phyloP scores from a whole-genome alignment of 2,113 vertebrate species.

The Marmota monax region DNA sequence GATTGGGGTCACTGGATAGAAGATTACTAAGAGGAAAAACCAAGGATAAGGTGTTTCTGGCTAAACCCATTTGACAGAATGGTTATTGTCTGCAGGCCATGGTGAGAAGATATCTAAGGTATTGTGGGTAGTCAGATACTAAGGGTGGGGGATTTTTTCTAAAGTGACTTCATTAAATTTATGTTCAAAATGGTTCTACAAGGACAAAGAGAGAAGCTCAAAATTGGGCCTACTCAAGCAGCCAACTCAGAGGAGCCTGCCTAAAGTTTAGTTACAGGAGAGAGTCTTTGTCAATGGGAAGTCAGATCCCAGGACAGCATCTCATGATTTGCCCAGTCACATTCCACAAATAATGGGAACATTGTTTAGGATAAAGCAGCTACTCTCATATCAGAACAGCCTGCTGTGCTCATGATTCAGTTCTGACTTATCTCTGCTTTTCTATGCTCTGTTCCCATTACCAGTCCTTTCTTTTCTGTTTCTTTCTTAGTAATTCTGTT shows the following conservation, averaged over 20 bases:
- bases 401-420: not conserved
- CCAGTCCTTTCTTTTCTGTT: not conserved
- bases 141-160: not conserved
- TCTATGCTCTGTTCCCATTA: not conserved
- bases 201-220: not conserved
- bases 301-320: slow-evolving; percentile 9
- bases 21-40: not conserved
- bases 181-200: not conserved
- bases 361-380: slow-evolving; percentile 56
- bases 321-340: slow-evolving; percentile 51
- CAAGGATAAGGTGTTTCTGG: not conserved
- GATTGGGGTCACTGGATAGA: not conserved
- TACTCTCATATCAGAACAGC: slow-evolving; percentile 14
- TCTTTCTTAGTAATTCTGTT: not conserved
- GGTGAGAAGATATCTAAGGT: not conserved
- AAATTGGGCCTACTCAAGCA: not conserved
- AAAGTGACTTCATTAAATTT: not conserved
- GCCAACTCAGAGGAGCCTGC: not conserved
- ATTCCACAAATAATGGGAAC: slow-evolving; percentile 55
- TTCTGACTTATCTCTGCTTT: not conserved
- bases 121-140: not conserved
- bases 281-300: not conserved
- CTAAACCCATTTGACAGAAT: not conserved
- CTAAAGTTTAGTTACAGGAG: not conserved
- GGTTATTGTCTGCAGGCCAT: not conserved